Conservation (phyloP, 2,888 invertebrate genomes). For the Cryptocephalus moraei region DNA sequence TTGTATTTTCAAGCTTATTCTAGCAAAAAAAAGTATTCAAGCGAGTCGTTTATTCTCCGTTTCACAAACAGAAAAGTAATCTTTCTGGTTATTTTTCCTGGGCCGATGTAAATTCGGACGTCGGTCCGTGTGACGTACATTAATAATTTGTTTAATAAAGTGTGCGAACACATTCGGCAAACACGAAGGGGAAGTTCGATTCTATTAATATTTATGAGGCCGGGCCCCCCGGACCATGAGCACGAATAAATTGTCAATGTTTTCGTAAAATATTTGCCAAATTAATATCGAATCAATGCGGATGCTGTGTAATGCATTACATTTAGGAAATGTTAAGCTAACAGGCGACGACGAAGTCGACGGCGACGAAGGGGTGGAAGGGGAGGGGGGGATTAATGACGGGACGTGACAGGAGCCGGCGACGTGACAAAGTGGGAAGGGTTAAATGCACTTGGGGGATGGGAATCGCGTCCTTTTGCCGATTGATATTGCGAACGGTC, state of each 20-base stretch:
- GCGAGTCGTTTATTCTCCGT: too few relatives aligned
- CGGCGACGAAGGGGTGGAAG: slow-evolving; percentile 13
- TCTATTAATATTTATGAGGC: slow-evolving; percentile 32
- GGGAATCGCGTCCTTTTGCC: too few relatives aligned
- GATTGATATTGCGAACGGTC: too few relatives aligned
- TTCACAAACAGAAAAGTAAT: too few relatives aligned
- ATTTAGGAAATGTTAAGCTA: slow-evolving; percentile 23
- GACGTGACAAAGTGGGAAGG: too few relatives aligned
- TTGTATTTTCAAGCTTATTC: too few relatives aligned
- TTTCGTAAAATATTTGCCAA: slow-evolving; percentile 35
- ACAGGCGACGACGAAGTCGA: slow-evolving; percentile 6
- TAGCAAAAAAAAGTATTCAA: too few relatives aligned
- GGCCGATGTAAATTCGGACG: neutral
- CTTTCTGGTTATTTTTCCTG: too few relatives aligned
- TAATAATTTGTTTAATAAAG: slow-evolving; percentile 19
- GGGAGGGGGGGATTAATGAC: neutral
- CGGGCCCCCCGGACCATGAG: slow-evolving; percentile 26
- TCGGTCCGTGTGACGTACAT: slow-evolving; percentile 5
- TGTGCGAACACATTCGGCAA: slow-evolving; percentile 15
- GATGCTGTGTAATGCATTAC: slow-evolving; percentile 27
- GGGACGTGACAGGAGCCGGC: too few relatives aligned
- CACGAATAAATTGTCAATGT: slow-evolving; percentile 34
- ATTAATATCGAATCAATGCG: slow-evolving; percentile 32
- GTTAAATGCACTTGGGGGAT: too few relatives aligned
- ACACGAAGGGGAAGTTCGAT: slow-evolving; percentile 6